Evolutionary conservation across 1,140 invertebrate genomes (phyloP).

Genomic region (Pseudobourletiella spinata): DNA sequence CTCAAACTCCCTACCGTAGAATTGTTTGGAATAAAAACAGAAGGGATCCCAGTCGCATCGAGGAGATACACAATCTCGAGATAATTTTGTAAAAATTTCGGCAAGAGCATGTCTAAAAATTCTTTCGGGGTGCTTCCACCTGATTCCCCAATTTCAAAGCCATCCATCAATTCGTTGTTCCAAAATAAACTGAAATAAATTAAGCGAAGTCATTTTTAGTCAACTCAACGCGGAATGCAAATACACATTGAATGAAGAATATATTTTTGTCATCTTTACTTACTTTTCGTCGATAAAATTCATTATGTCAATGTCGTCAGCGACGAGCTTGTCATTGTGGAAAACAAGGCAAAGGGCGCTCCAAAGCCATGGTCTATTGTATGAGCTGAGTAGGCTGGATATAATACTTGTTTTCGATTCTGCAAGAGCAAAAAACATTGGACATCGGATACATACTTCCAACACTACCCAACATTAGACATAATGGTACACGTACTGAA

Average conservation of each 20-base stretch:
- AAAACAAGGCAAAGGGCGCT: slow-evolving; percentile 8
- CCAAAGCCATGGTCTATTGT: slow-evolving; percentile 3
- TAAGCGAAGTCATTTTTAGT: not conserved
- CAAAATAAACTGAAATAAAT: slow-evolving; percentile 4
- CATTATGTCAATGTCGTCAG: slow-evolving; percentile 10
- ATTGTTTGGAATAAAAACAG: not conserved
- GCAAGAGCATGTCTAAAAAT: not conserved
- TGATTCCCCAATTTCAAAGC: not conserved
- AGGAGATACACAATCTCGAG: slow-evolving; percentile 1
- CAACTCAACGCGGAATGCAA: not conserved
- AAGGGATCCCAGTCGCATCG: slow-evolving; percentile 2
- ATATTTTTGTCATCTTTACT: not conserved
- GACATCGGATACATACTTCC: not conserved
- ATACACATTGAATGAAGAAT: not conserved
- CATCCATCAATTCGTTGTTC: slow-evolving; percentile 1
- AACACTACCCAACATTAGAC: too few species aligned
- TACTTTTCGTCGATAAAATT: slow-evolving; percentile 13
- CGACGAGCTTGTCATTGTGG: not conserved
- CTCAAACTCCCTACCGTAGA: not conserved
- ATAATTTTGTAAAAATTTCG: slow-evolving; percentile 6
- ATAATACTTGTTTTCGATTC: not conserved
- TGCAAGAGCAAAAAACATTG: not conserved
- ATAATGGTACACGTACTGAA: not conserved
- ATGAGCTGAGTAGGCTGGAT: not conserved
- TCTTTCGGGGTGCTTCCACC: not conserved